Base-by-base conservation (phyloP, 2,888 invertebrate genomes). In the Drosophila quasianomalipes region DNA sequence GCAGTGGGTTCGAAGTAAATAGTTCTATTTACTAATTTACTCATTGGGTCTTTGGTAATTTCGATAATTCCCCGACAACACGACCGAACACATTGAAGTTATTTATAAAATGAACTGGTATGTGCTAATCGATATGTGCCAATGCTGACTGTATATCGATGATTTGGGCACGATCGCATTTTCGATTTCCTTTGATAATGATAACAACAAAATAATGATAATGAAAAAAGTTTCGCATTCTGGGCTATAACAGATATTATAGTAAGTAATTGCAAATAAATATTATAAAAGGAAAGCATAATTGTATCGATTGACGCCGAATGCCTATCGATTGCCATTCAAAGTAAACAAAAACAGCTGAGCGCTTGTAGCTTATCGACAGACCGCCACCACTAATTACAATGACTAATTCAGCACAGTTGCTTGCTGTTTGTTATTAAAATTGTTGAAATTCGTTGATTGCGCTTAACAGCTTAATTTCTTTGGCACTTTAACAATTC, bases 1-100 rank as follows among this genome's bases (percentile, higher is more conserved):
- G 14, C 33, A 51, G 30, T 31, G n/a, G 26, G 39, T n/a, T 60
- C n/a, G 22, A 28, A 53, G 19, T 22, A 53, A 62, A 69, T 60
- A 65, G 4, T 54, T 33, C 30, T 58, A 63, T 76, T 66, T 67
- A 53, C 53, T 66, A 57, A 66, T 60, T 61, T 37, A 63, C 49
- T 44, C 66, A 58, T 35, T 65, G 19, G 41, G 10, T 79, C 51
- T 65, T 65, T 67, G 35, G 35, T 58, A 67, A 62, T 53, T 77
- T 62, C 61, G 58, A 67, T 66, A 64, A 49, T 61, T 35, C 22
- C 41, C 61, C 74, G 81, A 74, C 78, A 62, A 55, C 70, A 74
- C 81, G 39, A 79, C 79, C 74, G 74, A 81, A 81, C 79, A 74
- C 81, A 74, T 81, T 70, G 74, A 81, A 78, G 78, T 79, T 79